phyloP scores from a whole-genome alignment of 2,113 vertebrate species.

The Heptranchias perlo region DNA sequence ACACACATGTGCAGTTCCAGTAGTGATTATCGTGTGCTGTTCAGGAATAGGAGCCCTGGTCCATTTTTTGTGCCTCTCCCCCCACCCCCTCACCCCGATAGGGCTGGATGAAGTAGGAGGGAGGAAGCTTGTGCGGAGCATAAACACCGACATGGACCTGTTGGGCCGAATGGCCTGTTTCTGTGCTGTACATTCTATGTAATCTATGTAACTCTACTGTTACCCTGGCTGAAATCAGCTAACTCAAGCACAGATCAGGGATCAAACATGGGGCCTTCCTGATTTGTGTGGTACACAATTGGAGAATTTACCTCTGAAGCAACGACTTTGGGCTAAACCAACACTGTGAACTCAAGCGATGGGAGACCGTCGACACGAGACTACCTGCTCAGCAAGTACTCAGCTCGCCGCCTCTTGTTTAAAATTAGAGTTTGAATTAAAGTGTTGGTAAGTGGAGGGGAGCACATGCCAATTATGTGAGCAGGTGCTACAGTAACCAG shows the following conservation, averaged over 20 bases:
- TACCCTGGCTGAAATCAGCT: not conserved
- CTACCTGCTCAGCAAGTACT: not conserved
- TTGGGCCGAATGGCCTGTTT: too few relatives aligned
- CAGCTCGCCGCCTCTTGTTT: not conserved
- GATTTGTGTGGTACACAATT: not conserved
- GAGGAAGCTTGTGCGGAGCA: too few relatives aligned
- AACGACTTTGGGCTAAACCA: too few relatives aligned
- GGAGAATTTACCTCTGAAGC: not conserved
- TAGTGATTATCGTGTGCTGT: slow-evolving; percentile 4
- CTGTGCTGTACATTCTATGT: too few relatives aligned
- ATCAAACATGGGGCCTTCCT: not conserved
- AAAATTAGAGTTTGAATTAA: not conserved
- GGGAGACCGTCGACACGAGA: not conserved
- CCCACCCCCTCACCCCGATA: too few relatives aligned
- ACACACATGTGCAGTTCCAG: not conserved
- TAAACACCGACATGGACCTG: too few relatives aligned
- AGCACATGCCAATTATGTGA: slow-evolving; percentile 10
- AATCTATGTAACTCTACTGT: too few relatives aligned
- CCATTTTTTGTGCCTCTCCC: not conserved
- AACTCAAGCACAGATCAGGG: not conserved
- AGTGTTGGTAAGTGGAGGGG: not conserved
- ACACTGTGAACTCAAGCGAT: not conserved
- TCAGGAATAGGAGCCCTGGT: not conserved
- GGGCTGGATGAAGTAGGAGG: too few relatives aligned
- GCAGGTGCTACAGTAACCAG: slow-evolving; percentile 28